Evolutionary conservation across 2,113 vertebrate species (phyloP).

Genomic region (Microtus ochrogaster): DNA sequence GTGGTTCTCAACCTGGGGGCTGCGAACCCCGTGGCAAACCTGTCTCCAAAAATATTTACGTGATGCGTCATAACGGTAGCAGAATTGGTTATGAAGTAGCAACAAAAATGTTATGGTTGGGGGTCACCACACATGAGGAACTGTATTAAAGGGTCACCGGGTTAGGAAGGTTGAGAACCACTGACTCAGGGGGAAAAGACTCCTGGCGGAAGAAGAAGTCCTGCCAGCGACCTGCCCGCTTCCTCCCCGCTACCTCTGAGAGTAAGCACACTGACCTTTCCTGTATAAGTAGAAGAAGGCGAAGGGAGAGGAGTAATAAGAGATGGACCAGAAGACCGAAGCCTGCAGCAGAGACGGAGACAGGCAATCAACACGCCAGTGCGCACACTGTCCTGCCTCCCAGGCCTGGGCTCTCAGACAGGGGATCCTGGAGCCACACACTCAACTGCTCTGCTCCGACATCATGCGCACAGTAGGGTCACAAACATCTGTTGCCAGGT

Average conservation of each 20-base stretch:
- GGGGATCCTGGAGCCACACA: background rate
- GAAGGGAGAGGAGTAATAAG: conserved; percentile 94
- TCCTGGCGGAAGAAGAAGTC: conserved; percentile 20
- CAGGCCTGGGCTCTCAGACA: conserved; percentile 52
- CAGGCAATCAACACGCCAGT: conserved; percentile 46
- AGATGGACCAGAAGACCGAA: conserved; percentile 93
- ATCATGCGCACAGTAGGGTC: background rate
- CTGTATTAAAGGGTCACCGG: background rate
- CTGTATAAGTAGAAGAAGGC: conserved; percentile 94
- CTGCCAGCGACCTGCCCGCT: background rate
- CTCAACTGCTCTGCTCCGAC: background rate
- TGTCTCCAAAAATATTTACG: background rate
- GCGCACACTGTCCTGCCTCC: background rate
- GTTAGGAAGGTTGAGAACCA: background rate
- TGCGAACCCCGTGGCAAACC: background rate
- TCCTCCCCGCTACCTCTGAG: conserved; percentile 55
- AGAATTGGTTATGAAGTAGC: background rate
- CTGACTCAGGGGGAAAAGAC: background rate
- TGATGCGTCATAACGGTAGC: background rate
- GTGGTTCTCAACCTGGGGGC: background rate
- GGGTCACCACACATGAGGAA: background rate
- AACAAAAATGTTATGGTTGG: background rate
- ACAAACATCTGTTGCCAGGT: background rate
- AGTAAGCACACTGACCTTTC: conserved; percentile 89
- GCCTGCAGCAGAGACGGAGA: conserved; percentile 87